These are phyloP conservation scores for Andrena marginata DNA, from an alignment of 2,888 invertebrate genomes.

Conservation along the genomic window DNA sequence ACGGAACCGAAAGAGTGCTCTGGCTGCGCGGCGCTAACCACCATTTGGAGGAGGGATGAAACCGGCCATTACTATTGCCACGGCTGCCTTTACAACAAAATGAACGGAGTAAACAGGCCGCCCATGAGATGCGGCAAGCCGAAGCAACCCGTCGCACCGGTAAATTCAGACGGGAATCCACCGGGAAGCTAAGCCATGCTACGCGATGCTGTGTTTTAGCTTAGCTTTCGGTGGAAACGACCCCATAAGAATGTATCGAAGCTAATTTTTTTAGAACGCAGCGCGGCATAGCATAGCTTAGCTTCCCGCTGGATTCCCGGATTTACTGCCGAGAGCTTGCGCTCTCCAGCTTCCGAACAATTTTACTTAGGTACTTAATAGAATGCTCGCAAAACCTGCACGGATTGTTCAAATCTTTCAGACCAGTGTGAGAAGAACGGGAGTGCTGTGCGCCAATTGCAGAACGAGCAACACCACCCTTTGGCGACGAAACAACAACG, in stretches of 20 bases:
- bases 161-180: conserved; percentile 61
- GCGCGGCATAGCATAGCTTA: no score
- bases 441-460: conserved; percentile 91
- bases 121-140: conserved; percentile 80
- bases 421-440: conserved; percentile 85
- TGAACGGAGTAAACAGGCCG: conserved; percentile 88
- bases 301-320: no score
- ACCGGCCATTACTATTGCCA: conserved; percentile 95
- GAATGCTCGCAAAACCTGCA: neutral
- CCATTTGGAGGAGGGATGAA: conserved; percentile 94
- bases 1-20: conserved; percentile 91
- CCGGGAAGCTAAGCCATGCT: no score
- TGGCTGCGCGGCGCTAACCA: conserved; percentile 90
- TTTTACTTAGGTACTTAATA: no score
- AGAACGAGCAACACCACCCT: conserved; percentile 94
- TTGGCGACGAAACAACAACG: conserved; percentile 99
- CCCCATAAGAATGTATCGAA: no score
- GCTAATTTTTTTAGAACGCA: no score
- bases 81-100: conserved; percentile 89
- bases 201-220: no score
- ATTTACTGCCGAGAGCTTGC: neutral
- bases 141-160: conserved; percentile 79
- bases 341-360: neutral
- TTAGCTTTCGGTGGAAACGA: no score
- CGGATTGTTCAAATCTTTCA: conserved; percentile 6